Conservation (phyloP, 2,888 invertebrate genomes). For the Melipona bicolor region DNA sequence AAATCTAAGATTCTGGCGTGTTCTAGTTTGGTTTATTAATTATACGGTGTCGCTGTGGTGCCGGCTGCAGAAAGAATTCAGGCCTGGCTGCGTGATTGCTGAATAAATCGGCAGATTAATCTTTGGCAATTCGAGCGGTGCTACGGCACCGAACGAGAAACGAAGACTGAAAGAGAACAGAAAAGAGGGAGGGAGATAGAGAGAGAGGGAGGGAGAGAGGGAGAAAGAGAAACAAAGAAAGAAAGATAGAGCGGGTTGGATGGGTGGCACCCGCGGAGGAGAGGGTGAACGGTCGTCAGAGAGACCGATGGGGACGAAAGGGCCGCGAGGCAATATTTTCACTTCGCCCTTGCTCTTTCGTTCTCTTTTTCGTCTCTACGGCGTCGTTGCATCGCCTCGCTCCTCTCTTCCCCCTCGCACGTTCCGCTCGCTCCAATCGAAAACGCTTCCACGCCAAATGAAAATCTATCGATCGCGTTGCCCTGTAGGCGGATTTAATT, state of each 20-base stretch:
- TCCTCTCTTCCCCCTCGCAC: conserved; percentile 22
- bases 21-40: conserved; percentile 56
- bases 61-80: conserved; percentile 53
- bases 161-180: too few relatives aligned
- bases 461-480: conserved; percentile 74
- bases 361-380: conserved; percentile 60
- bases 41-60: conserved; percentile 22
- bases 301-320: conserved; percentile 41
- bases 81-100: conserved; percentile 61
- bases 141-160: too few relatives aligned
- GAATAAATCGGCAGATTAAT: conserved; percentile 72
- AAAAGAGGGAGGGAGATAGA: conserved; percentile 40
- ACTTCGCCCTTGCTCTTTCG: conserved; percentile 66
- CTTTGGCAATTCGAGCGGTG: conserved; percentile 60
- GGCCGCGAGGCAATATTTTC: conserved; percentile 73
- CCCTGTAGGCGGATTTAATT: conserved; percentile 74
- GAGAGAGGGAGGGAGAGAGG: background rate
- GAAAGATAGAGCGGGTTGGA: conserved; percentile 17
- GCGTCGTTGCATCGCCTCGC: conserved; percentile 35
- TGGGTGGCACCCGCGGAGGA: conserved; percentile 3
- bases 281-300: conserved; percentile 38
- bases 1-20: background rate
- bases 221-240: background rate
- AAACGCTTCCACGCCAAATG: conserved; percentile 67
- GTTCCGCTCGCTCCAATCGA: conserved; percentile 49